Conservation (phyloP, 2,797 vertebrate genomes). For the Phrynocephalus forsythii region DNA sequence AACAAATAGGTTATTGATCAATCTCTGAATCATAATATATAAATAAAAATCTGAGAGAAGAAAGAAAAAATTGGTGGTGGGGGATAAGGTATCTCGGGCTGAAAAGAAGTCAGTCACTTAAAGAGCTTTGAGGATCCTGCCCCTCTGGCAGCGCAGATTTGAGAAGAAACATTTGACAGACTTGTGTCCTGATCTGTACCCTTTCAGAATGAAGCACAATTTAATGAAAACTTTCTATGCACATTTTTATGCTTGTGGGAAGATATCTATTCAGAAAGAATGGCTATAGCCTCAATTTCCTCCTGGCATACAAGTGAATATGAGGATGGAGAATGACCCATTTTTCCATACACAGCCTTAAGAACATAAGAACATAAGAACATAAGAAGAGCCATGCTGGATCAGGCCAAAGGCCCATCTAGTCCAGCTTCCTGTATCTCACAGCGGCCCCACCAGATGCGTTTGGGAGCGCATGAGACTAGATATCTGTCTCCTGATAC, state of each 20-base stretch:
- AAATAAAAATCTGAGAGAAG: not conserved
- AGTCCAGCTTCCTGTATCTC: too few species aligned
- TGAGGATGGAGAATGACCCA: too few species aligned
- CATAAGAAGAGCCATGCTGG: too few species aligned
- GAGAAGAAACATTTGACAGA: not conserved
- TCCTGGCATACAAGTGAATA: not conserved
- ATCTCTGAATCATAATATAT: not conserved
- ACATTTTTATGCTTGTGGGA: not conserved
- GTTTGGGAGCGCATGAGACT: too few species aligned
- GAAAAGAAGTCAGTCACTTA: not conserved
- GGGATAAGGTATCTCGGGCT: not conserved
- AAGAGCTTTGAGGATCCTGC: not conserved
- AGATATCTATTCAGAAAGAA: not conserved
- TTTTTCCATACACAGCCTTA: not conserved
- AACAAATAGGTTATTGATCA: too few species aligned
- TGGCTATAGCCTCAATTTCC: not conserved
- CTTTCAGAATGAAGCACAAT: not conserved
- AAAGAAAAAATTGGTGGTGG: not conserved
- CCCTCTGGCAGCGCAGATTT: not conserved
- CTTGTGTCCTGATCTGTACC: not conserved
- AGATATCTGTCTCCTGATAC: too few species aligned
- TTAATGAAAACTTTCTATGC: not conserved
- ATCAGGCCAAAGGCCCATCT: too few species aligned
- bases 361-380: too few species aligned
- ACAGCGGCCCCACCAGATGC: too few species aligned